These are phyloP conservation scores for Cotesia congregata DNA, from an alignment of 2,888 invertebrate genomes.

Conservation along the genomic window DNA sequence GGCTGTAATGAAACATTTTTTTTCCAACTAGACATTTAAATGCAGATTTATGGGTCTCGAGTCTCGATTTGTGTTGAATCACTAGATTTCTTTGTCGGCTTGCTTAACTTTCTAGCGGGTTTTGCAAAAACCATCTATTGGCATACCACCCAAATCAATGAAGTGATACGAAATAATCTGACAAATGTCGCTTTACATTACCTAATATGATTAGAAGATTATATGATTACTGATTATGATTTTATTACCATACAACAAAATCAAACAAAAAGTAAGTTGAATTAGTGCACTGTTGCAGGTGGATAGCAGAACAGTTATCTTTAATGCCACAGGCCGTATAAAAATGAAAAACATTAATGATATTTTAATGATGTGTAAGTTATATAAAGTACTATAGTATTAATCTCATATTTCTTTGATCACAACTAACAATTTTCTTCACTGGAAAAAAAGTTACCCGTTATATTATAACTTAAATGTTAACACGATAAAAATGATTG, in stretches of 20 bases:
- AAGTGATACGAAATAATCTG: not conserved
- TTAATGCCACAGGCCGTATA: not conserved
- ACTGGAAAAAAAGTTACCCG: not conserved
- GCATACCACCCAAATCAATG: not conserved
- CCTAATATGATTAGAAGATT: no score
- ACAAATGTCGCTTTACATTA: no score
- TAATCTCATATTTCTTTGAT: not conserved
- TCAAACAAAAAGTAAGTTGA: no score
- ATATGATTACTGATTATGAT: no score
- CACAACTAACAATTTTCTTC: not conserved
- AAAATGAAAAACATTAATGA: not conserved
- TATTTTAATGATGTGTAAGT: not conserved
- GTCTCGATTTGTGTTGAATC: conserved; percentile 18
- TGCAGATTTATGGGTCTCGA: not conserved
- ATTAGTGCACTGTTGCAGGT: no score
- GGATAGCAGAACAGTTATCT: no score
- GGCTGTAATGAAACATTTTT: not conserved
- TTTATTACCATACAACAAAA: no score
- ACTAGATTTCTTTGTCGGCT: conserved; percentile 30
- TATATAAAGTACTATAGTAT: not conserved
- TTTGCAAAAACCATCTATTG: not conserved
- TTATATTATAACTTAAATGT: not conserved
- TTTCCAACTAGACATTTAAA: not conserved
- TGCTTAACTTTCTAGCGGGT: not conserved
- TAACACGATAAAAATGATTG: not conserved